Percentiles rank a stretch among this genome's conserved stretches.
These are phyloP conservation scores for Lagria hirta DNA, from an alignment of 2,888 invertebrate species.

Conservation along the genomic window DNA sequence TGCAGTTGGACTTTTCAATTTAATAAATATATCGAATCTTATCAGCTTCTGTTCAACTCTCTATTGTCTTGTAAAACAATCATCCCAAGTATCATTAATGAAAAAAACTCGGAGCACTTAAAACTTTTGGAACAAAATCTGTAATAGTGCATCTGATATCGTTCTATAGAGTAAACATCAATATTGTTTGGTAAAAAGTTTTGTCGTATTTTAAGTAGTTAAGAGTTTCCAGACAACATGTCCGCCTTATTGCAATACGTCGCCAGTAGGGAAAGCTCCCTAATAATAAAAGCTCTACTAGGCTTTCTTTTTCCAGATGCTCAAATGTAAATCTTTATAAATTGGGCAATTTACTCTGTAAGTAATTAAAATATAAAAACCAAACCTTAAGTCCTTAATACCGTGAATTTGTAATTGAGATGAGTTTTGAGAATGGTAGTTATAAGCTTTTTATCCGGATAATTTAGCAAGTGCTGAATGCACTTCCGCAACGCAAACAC, in stretches of 20 bases:
- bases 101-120: too few relatives aligned
- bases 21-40: too few relatives aligned
- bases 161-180: slow-evolving; percentile 28
- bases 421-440: slow-evolving; percentile 29
- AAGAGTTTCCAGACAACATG: slow-evolving; percentile 33
- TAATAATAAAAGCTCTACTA: slow-evolving; percentile 16
- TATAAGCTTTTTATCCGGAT: slow-evolving; percentile 28
- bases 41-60: too few relatives aligned
- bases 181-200: slow-evolving; percentile 32
- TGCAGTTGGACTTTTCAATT: too few relatives aligned
- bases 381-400: slow-evolving; percentile 28
- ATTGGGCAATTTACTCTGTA: slow-evolving; percentile 32
- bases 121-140: slow-evolving; percentile 25
- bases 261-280: slow-evolving; percentile 21
- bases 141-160: slow-evolving; percentile 26
- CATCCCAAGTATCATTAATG: too few relatives aligned
- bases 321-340: slow-evolving; percentile 36
- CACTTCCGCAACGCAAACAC: slow-evolving; percentile 15
- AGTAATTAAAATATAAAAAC: slow-evolving; percentile 36
- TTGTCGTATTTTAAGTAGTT: slow-evolving; percentile 33
- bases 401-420: slow-evolving; percentile 36
- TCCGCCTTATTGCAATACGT: slow-evolving; percentile 30
- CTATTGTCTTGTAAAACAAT: too few relatives aligned
- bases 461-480: slow-evolving; percentile 25
- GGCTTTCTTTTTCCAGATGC: slow-evolving; percentile 16